phyloP scores from a whole-genome alignment of 2,797 vertebrate species.

The Phalanger gymnotis region DNA sequence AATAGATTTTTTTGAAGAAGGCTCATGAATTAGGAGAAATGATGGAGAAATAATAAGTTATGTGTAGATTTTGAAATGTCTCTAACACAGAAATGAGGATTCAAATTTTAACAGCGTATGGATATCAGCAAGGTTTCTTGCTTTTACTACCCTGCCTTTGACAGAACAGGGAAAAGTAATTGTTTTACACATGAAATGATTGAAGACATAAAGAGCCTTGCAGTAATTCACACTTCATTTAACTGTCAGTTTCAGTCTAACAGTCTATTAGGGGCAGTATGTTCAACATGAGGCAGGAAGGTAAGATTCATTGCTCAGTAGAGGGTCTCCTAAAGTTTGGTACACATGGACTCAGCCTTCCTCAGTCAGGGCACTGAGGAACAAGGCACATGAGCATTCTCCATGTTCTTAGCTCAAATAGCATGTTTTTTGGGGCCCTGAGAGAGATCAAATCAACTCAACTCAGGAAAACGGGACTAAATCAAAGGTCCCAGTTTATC shows the following conservation, averaged over 20 bases:
- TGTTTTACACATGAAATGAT: neutral
- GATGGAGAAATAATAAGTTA: neutral
- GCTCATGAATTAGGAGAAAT: neutral
- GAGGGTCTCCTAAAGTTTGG: neutral
- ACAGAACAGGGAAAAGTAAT: neutral
- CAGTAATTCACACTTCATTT: conserved; percentile 23
- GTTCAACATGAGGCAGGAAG: neutral
- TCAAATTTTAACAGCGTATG: neutral
- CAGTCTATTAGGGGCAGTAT: neutral
- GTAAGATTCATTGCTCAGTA: neutral
- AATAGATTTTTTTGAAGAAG: neutral
- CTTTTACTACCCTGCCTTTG: neutral
- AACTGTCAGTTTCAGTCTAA: neutral
- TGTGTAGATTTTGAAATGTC: neutral
- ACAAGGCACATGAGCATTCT: neutral
- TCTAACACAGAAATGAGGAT: conserved; percentile 12
- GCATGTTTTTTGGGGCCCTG: neutral
- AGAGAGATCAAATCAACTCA: neutral
- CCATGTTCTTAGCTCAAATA: neutral
- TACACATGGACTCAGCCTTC: neutral
- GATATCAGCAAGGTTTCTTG: neutral
- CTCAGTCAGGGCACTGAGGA: neutral
- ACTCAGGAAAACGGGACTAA: neutral
- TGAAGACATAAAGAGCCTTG: neutral
- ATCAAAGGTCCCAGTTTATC: neutral